Evolutionary conservation across 1,140 invertebrate genomes (phyloP).

Genomic region (Drosophila bocki): DNA sequence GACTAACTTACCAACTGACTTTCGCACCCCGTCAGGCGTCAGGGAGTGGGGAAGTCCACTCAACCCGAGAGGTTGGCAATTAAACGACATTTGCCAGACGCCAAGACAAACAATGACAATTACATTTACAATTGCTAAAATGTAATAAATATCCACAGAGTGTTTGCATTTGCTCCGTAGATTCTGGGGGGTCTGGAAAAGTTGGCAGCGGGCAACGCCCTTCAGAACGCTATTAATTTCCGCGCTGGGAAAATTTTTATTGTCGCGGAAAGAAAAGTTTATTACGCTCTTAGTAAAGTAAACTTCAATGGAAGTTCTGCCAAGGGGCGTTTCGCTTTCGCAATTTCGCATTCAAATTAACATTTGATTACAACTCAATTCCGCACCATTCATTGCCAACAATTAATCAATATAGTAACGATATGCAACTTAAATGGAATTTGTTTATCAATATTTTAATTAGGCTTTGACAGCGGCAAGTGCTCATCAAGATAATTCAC

Average conservation of each 20-base stretch:
- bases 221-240: constrained; percentile 57
- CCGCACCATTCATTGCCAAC: constrained; percentile 3
- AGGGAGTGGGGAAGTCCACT: constrained; percentile 3
- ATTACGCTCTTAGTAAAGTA: constrained; percentile 56
- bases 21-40: constrained; percentile 52
- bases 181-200: constrained; percentile 51
- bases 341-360: constrained; percentile 18
- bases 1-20: constrained; percentile 78
- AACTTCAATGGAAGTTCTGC: constrained; percentile 42
- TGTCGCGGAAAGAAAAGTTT: constrained; percentile 59
- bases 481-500: constrained; percentile 45
- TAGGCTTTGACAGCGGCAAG: constrained; percentile 24
- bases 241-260: constrained; percentile 61
- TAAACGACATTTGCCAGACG: constrained; percentile 79
- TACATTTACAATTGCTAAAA: constrained; percentile 79
- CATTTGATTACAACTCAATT: constrained; percentile 39
- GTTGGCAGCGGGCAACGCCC: constrained; percentile 31
- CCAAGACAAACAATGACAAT: constrained; percentile 80
- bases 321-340: constrained; percentile 29
- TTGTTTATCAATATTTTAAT: constrained; percentile 69
- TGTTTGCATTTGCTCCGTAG: constrained; percentile 41
- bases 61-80: constrained; percentile 54
- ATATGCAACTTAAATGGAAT: constrained; percentile 65
- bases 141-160: constrained; percentile 70
- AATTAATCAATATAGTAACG: constrained; percentile 38